Conservation (phyloP, 2,888 invertebrate genomes). For the Unio pictorum region DNA sequence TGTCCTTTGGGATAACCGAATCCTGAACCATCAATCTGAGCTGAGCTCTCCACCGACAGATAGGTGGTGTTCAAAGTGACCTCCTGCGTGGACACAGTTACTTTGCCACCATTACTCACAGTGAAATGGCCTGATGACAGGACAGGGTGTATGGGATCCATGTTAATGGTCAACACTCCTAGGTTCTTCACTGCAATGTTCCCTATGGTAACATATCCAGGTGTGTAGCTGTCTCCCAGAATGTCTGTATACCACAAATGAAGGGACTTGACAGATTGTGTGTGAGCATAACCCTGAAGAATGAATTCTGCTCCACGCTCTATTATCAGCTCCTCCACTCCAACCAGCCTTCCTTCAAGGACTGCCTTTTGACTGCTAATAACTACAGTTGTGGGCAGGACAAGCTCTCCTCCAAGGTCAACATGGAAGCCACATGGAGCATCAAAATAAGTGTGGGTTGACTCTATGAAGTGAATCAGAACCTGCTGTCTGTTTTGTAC, state of each 20-base stretch:
- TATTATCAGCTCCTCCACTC: conserved; percentile 47
- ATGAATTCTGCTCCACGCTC: conserved; percentile 48
- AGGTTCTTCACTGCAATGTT: conserved; percentile 41
- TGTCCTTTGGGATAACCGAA: conserved; percentile 28
- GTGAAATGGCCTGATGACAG: conserved; percentile 27
- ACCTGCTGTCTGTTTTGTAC: conserved; percentile 48
- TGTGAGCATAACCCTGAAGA: conserved; percentile 37
- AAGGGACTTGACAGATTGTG: conserved; percentile 15
- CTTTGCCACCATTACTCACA: conserved; percentile 43
- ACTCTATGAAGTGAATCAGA: conserved; percentile 47
- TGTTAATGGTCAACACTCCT: conserved; percentile 36
- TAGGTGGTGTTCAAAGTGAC: conserved; percentile 23
- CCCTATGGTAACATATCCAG: conserved; percentile 35
- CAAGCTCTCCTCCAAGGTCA: conserved; percentile 49
- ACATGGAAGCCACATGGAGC: conserved; percentile 58
- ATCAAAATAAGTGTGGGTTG: conserved; percentile 57
- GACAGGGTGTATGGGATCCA: conserved; percentile 29
- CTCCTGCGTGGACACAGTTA: conserved; percentile 20
- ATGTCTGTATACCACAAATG: conserved; percentile 25
- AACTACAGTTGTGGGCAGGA: conserved; percentile 48
- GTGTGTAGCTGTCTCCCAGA: conserved; percentile 6
- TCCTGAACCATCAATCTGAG: conserved; percentile 39
- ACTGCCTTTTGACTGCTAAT: conserved; percentile 45
- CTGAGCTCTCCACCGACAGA: conserved; percentile 41
- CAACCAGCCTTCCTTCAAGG: conserved; percentile 48